Evolutionary conservation across 2,113 vertebrate genomes (phyloP), one percentile per base, ranked within the genome.

Genomic region (Hiodon tergisus): DNA sequence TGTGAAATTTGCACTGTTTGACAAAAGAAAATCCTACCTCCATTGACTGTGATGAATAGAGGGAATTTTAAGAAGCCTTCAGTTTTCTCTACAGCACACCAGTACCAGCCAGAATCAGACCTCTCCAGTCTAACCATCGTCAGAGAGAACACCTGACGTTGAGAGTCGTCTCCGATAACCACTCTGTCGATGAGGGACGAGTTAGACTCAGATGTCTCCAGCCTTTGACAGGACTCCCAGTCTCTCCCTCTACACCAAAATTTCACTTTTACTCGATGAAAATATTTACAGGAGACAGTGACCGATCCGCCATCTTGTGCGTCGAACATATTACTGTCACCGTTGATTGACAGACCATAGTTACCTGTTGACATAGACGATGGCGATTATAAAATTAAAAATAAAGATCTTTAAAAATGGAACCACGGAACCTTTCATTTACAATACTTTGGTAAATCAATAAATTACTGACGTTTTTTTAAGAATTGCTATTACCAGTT

Each of bases 101-200:
- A 70, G 50, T 70, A 70, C 68, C 50, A 54, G 68, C 50, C 68
- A 53, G 68, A 48, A 47, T 70, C 68, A 13, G 31, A 7, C 68
- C 52, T 70, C 52, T 52, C 52, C 68, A 70, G 68, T 5, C 51
- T n/a, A 3, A 9, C 54, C 2, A 70, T 16, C 9, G 68, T 53
- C 68, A 70, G 11, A 54, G 52, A 14, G 48, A 70, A 70, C 8
- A 70, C n/a, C 59, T 60, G 59, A 52, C 5, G 47, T 70, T 48
- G 1, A 51, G 68, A 13, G 10, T 67, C n/a, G 5, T 67, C 65
- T 47, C 4, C 0, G 17, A 67, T 67, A 46, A 31, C 31, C 9
- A 67, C 65, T 50, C 47, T 67, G 4, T 67, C 65, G 10, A 2
- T 50, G 17, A 11, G 31, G 17, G 65, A 7, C 2, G 5, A 9